A percentile compares a stretch with the other conserved stretches of the same genome.
These are phyloP conservation scores for Polypedilum pembai DNA, from an alignment of 1,140 invertebrate species.

Conservation along the genomic window DNA sequence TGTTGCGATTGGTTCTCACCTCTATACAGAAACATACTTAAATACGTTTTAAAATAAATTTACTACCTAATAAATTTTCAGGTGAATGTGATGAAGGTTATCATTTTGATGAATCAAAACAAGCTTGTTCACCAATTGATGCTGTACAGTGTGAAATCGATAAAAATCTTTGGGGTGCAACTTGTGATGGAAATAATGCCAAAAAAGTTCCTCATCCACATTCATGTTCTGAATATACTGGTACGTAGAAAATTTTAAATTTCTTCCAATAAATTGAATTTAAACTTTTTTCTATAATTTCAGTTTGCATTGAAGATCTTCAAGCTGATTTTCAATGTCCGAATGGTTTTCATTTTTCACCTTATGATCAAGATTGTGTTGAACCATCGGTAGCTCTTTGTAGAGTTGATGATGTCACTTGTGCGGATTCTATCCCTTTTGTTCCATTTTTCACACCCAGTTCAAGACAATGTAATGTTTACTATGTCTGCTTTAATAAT, in stretches of 20 bases:
- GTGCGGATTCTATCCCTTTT: background rate
- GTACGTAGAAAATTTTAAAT: background rate
- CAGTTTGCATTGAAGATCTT: background rate
- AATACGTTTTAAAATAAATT: too few relatives aligned
- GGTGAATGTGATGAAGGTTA: background rate
- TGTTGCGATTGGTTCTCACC: too few relatives aligned
- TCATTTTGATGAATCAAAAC: background rate
- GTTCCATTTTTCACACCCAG: background rate
- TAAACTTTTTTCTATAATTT: background rate
- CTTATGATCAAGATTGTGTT: background rate
- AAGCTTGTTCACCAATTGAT: background rate
- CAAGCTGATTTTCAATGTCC: background rate
- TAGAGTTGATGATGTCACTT: background rate
- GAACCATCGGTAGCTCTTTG: background rate
- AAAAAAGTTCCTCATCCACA: background rate
- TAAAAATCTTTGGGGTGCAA: background rate
- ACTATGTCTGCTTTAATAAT: background rate
- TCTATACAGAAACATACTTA: too few relatives aligned
- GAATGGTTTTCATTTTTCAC: background rate
- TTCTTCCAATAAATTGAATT: background rate
- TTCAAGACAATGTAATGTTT: background rate
- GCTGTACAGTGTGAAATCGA: background rate
- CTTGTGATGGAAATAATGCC: background rate
- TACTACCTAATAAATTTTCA: too few relatives aligned
- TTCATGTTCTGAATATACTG: constrained; percentile 4